Percentiles rank a stretch among this genome's conserved stretches.
These are phyloP conservation scores for Cairina moschata DNA, from an alignment of 2,113 vertebrate genomes.

Conservation along the genomic window DNA sequence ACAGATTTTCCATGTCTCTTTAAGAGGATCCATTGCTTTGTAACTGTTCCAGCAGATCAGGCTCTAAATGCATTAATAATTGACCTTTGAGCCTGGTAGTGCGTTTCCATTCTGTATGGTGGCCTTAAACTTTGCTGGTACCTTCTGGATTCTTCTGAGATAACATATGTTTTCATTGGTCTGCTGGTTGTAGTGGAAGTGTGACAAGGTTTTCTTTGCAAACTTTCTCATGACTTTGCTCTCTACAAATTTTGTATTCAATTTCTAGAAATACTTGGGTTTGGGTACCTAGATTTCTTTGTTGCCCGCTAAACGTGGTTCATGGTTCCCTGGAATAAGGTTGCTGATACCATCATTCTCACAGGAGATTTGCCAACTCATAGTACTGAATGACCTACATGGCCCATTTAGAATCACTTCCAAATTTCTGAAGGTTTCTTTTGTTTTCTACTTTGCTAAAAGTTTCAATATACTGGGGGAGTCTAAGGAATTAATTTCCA, in stretches of 20 bases:
- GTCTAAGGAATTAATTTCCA: not conserved
- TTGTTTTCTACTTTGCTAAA: not conserved
- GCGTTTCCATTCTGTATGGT: not conserved
- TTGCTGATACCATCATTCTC: not conserved
- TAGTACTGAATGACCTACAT: not conserved
- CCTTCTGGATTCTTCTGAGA: not conserved
- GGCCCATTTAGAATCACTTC: not conserved
- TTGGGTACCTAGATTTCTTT: not conserved
- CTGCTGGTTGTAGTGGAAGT: not conserved
- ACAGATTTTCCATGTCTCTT: not conserved
- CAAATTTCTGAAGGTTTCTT: not conserved
- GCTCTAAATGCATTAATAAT: not conserved
- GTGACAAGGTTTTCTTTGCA: not conserved
- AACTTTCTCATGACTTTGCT: not conserved
- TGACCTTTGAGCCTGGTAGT: not conserved
- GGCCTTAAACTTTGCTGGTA: not conserved
- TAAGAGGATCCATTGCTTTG: not conserved
- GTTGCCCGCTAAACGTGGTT: not conserved
- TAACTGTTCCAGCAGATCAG: not conserved
- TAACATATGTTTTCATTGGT: not conserved
- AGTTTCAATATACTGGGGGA: not conserved
- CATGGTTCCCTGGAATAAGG: not conserved
- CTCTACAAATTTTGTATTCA: not conserved
- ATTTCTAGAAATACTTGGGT: not conserved
- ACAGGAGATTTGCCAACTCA: not conserved